phyloP scores from a whole-genome alignment of 2,888 invertebrate genomes.

The Drosophila multiciliata region DNA sequence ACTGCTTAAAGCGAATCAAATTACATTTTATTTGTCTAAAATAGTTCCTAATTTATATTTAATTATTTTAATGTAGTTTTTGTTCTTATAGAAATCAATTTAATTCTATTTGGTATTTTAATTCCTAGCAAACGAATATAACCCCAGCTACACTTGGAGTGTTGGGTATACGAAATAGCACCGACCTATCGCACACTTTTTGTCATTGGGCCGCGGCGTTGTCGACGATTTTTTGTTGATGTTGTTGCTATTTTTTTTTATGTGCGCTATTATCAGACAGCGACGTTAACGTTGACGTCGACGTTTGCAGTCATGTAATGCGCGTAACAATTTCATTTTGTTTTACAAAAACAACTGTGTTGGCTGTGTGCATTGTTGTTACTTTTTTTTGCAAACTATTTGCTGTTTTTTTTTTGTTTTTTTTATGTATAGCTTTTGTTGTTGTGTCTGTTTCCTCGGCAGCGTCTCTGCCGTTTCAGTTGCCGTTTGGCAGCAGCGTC shows the following conservation, averaged over 20 bases:
- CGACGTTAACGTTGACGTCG: conserved; percentile 34
- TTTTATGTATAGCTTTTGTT: conserved; percentile 28
- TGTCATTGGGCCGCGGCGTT: conserved; percentile 69
- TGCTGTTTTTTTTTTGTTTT: conserved; percentile 7
- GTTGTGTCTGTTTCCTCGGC: conserved; percentile 39
- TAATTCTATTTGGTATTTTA: background rate
- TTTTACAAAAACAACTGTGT: conserved; percentile 56
- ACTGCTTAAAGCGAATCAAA: background rate
- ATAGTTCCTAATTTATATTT: background rate
- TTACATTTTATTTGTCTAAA: background rate
- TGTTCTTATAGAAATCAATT: background rate
- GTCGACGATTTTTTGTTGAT: conserved; percentile 35
- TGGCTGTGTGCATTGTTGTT: conserved; percentile 33
- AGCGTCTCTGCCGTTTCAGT: conserved; percentile 28
- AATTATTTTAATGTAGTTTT: background rate
- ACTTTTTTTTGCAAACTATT: conserved; percentile 16
- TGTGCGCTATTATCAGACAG: conserved; percentile 65
- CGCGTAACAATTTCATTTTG: conserved; percentile 73
- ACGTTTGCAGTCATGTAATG: conserved; percentile 51
- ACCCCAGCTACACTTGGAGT: background rate
- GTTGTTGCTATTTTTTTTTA: conserved; percentile 12
- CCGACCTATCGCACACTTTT: conserved; percentile 81
- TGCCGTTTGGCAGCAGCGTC: conserved; percentile 51
- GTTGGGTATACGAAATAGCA: conserved; percentile 34
- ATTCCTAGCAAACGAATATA: background rate